Evolutionary conservation across 2,888 invertebrate genomes (phyloP).

Genomic region (Platynereis dumerilii): DNA sequence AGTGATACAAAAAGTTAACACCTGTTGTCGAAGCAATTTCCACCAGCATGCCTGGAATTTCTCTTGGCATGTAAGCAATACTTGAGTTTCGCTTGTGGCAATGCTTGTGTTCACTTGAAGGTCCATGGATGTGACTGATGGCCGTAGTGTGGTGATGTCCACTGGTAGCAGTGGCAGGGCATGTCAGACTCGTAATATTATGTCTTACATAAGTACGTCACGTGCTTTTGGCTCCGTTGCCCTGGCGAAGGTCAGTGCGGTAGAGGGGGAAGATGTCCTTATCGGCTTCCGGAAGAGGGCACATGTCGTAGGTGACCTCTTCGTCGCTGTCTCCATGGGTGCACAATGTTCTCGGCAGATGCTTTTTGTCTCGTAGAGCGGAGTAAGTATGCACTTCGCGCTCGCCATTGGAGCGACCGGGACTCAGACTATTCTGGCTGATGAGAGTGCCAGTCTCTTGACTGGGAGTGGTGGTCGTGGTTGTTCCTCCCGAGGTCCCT

Average conservation of each 20-base stretch:
- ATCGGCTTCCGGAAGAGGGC: slow-evolving; percentile 18
- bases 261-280: slow-evolving; percentile 14
- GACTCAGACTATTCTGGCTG: slow-evolving; percentile 13
- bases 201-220: too few relatives aligned
- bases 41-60: too few relatives aligned
- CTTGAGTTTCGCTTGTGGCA: too few relatives aligned
- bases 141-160: too few relatives aligned
- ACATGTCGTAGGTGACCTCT: slow-evolving; percentile 20
- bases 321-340: slow-evolving; percentile 21
- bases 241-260: slow-evolving; percentile 9
- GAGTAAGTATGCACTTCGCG: slow-evolving; percentile 24
- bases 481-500: slow-evolving; percentile 10
- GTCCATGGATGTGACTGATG: too few relatives aligned
- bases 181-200: too few relatives aligned
- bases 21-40: too few relatives aligned
- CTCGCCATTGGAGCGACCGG: slow-evolving; percentile 6
- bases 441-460: slow-evolving; percentile 18
- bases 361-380: slow-evolving; percentile 16
- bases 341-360: not conserved
- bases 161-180: too few relatives aligned
- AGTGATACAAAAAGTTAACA: too few relatives aligned
- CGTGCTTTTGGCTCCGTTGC: not conserved
- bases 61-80: too few relatives aligned
- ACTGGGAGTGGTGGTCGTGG: slow-evolving; percentile 5
- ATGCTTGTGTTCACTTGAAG: too few relatives aligned